Base-by-base conservation (phyloP, 1,140 invertebrate genomes). In the Campodea augens region DNA sequence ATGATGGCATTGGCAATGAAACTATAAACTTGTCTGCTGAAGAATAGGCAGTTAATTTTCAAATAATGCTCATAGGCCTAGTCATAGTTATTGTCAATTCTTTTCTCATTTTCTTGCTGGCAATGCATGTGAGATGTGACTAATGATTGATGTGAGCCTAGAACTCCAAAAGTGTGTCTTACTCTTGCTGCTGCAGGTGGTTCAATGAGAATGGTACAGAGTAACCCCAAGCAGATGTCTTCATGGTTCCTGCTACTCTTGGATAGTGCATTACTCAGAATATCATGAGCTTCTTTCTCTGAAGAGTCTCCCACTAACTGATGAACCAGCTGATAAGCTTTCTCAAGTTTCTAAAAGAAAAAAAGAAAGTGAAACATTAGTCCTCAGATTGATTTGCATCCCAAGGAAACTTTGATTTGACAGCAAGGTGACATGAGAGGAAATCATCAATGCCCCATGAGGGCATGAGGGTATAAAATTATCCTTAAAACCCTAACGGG, bases 211-310 rank as follows among this genome's bases (percentile, higher is more conserved):
- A 97, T 91, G 43, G 74, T 72, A 55, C 85, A 81, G 12, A 96
- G 64, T 54, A 96, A 73, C 36, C 91, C 91, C 47, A 93, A 63
- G 39, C 83, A 89, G 38, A 95, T 78, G 38, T 74, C 69, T 59
- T 96, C 90, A 64, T 96, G 89, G 61, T 86, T 81, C 51, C 76
- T 79, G 56, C 78, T 77, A 47, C 88, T 84, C 60, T 91, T 90
- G 56, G 80, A 81, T 39, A 88, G 78, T 25, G 82, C 76, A 64
- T 78, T 85, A 57, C 83, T 89, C 10, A 95, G 67, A 10, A 78
- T 78, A 64, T 95, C 89, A 58, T 93, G 87, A 48, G 81, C 77
- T 65, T 96, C 90, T 60, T 92, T 88, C 59, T 96, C 90, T 46
- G 83, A 88, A 47, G 88, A 69, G 45, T 83, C 85, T 44, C 73